Conservation (phyloP, 23 tunicate genomes). For the Pegea sp. region DNA sequence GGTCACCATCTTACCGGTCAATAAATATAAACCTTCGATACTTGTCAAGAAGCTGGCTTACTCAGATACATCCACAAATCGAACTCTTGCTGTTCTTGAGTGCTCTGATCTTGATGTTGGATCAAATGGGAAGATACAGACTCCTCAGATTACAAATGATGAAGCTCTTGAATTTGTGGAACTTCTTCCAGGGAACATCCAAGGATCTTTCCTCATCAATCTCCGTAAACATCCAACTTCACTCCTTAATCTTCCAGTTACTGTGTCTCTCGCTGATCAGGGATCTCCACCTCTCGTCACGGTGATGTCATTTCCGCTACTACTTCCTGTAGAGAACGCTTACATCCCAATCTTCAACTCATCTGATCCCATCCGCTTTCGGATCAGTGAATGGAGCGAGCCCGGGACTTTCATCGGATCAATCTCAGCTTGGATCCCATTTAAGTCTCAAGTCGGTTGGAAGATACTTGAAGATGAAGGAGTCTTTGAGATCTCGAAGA, state of each 20-base stretch:
- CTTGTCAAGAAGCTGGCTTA: not conserved
- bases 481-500: constrained; percentile 13
- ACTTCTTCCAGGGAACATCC: constrained; percentile 5
- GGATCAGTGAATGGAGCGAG: constrained; percentile 34
- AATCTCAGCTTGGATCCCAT: constrained; percentile 1
- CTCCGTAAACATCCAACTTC: constrained; percentile 6
- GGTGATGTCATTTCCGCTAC: constrained; percentile 2
- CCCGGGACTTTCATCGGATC: constrained; percentile 19
- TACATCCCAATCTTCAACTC: constrained; percentile 12
- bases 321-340: constrained; percentile 4
- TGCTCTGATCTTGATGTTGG: constrained; percentile 23
- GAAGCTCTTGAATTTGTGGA: constrained; percentile 6
- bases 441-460: constrained; percentile 1
- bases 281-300: constrained; percentile 19
- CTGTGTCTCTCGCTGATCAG: constrained; percentile 16
- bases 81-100: constrained; percentile 8
- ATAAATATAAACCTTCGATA: constrained; percentile 16
- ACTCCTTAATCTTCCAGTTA: constrained; percentile 7
- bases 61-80: not conserved
- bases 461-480: constrained; percentile 7
- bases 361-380: not conserved
- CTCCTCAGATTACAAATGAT: constrained; percentile 9
- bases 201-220: constrained; percentile 6
- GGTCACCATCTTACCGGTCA: constrained; percentile 14
- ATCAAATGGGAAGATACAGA: constrained; percentile 4